phyloP scores from a whole-genome alignment of 1,140 invertebrate species.

The Calliopsis andreniformis region DNA sequence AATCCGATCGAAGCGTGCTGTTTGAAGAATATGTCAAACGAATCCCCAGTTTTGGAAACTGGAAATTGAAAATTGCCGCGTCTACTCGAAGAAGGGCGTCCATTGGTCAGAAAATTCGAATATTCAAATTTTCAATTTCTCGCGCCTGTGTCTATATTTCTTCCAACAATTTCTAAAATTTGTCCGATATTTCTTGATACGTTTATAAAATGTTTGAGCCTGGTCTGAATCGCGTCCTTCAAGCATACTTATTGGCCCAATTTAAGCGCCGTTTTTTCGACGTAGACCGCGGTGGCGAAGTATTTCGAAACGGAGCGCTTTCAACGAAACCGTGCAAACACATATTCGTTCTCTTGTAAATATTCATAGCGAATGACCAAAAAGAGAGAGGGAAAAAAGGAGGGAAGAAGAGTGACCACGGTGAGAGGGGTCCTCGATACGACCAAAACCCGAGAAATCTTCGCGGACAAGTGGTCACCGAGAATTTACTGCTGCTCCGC shows the following conservation, averaged over 20 bases:
- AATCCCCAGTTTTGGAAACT: background rate
- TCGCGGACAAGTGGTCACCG: slow-evolving; percentile 56
- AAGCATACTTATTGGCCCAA: background rate
- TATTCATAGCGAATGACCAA: background rate
- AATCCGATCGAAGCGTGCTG: background rate
- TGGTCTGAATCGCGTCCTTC: background rate
- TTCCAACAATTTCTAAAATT: too few relatives aligned
- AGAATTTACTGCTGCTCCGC: slow-evolving; percentile 72
- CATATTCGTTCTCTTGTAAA: slow-evolving; percentile 34
- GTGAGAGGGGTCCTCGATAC: slow-evolving; percentile 8
- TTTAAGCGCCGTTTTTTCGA: slow-evolving; percentile 1
- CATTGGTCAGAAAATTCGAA: background rate
- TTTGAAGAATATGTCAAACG: slow-evolving; percentile 27
- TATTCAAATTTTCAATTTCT: background rate
- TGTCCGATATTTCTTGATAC: too few relatives aligned
- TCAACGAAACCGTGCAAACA: background rate
- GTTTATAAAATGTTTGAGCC: too few relatives aligned
- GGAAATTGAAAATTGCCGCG: background rate
- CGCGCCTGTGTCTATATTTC: too few relatives aligned
- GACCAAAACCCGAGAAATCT: slow-evolving; percentile 30
- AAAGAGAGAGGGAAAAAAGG: too few relatives aligned
- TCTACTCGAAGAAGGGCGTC: slow-evolving; percentile 11
- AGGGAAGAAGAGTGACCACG: background rate
- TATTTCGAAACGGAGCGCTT: background rate
- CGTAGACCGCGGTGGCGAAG: background rate